Evolutionary conservation across 1,140 invertebrate species (phyloP).

Genomic region (Dolichoris vasculosae): DNA sequence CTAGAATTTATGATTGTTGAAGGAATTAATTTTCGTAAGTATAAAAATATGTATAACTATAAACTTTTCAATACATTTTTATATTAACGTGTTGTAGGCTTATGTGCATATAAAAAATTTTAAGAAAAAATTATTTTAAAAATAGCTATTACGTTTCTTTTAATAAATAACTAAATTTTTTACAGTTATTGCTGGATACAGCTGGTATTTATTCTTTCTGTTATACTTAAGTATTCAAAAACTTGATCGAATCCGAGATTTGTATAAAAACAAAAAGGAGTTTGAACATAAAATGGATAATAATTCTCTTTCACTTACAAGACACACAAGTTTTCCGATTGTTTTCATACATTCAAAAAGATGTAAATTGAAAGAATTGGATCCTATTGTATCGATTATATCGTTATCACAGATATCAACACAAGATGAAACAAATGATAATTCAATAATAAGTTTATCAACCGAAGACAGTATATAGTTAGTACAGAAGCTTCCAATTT

Average conservation of each 20-base stretch:
- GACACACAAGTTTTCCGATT: conserved; percentile 16
- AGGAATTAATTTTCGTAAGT: conserved; percentile 57
- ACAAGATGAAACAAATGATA: no score
- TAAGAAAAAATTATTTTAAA: no score
- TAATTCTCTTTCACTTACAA: background rate
- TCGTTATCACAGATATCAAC: conserved; percentile 38
- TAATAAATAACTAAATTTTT: background rate
- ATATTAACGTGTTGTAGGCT: no score
- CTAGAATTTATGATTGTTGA: conserved; percentile 59
- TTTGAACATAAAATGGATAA: background rate
- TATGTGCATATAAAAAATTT: no score
- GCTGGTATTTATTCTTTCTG: conserved; percentile 56
- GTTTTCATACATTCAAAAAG: background rate
- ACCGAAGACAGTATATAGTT: background rate
- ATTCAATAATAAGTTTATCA: background rate
- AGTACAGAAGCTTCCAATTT: background rate
- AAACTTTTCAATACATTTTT: no score
- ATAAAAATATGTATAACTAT: background rate
- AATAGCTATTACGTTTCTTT: background rate
- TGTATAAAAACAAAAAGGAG: background rate
- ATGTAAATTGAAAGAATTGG: conserved; percentile 23
- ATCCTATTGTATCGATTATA: background rate
- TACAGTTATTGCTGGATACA: conserved; percentile 56
- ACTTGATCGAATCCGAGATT: background rate
- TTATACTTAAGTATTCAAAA: conserved; percentile 55